phyloP scores from a whole-genome alignment of 2,888 invertebrate genomes.

The Rhagonycha lutea region DNA sequence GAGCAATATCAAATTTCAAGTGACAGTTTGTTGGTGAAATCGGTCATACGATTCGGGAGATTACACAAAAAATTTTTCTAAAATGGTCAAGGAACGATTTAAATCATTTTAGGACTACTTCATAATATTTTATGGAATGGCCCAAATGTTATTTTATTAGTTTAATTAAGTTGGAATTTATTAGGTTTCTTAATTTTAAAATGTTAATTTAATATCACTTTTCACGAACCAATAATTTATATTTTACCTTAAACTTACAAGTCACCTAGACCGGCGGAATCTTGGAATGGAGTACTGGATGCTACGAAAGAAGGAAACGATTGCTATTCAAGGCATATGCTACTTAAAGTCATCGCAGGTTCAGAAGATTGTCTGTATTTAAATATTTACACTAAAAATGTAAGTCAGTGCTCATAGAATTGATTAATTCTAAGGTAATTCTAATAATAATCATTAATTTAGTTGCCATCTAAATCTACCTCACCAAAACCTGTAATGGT shows the following conservation, averaged over 20 bases:
- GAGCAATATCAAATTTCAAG: too few species aligned
- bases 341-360: neutral
- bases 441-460: neutral
- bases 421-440: neutral
- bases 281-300: constrained; percentile 40
- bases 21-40: too few species aligned
- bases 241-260: constrained; percentile 3
- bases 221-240: too few species aligned
- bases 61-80: too few species aligned
- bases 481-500: constrained; percentile 35
- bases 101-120: too few species aligned
- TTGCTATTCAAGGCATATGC: constrained; percentile 21
- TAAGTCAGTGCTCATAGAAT: neutral
- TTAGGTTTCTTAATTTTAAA: too few species aligned
- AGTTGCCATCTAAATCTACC: neutral
- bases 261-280: constrained; percentile 39
- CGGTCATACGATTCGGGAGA: too few species aligned
- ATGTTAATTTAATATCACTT: too few species aligned
- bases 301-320: constrained; percentile 35
- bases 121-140: too few species aligned
- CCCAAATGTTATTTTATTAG: too few species aligned
- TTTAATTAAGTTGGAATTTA: too few species aligned
- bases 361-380: constrained; percentile 30
- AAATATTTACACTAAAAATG: constrained; percentile 19
- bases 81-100: too few species aligned